Base-by-base conservation (phyloP, 2,888 invertebrate species). In the Trissolcus brochymenae region DNA sequence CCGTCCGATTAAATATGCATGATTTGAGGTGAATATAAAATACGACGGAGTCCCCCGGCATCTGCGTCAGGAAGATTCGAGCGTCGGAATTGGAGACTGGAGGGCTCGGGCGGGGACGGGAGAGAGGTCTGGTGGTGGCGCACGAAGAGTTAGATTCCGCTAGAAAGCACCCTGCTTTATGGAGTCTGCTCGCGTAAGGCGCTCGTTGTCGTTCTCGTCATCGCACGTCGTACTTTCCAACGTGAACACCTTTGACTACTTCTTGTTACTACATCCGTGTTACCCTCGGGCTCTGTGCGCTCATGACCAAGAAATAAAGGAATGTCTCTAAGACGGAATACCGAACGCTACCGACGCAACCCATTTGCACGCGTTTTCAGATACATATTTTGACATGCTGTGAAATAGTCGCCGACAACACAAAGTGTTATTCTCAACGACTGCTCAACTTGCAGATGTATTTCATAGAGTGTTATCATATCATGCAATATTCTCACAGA, bases 1-100 rank as follows among this genome's bases (percentile, higher is more conserved):
- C 83, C 81, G 79, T 79, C 72, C 82, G 83, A 86, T 87, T 86
- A 87, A 86, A 86, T 86, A 87, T 87, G 85, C 84, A 86, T 84
- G 85, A 85, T 86, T 84, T 82, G 84, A 84, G 84, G 83, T 84
- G 86, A 86, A 86, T 86, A 83, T 86, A 84, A 86, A 87, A 84
- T 84, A 82, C 78, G 78, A 51, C 79, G 71, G 57, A 59, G 70
- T 78, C 76, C 75, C 79, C 61, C n/a, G 83, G 82, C 83, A 83
- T 84, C 83, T 82, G 83, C 75, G 81, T 79, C 56, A 59, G 80
- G 80, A 80, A 80, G 81, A 82, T 84, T 85, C 79, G 65, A 79
- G 78, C 68, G 73, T 14, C 68, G 43, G 78, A 73, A 78, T 74
- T 66, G 49, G 72, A 66, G 60, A 21, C 21, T 1, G 9, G 29